phyloP scores from a whole-genome alignment of 1,140 invertebrate species.

The Hylyphantes graminicola region DNA sequence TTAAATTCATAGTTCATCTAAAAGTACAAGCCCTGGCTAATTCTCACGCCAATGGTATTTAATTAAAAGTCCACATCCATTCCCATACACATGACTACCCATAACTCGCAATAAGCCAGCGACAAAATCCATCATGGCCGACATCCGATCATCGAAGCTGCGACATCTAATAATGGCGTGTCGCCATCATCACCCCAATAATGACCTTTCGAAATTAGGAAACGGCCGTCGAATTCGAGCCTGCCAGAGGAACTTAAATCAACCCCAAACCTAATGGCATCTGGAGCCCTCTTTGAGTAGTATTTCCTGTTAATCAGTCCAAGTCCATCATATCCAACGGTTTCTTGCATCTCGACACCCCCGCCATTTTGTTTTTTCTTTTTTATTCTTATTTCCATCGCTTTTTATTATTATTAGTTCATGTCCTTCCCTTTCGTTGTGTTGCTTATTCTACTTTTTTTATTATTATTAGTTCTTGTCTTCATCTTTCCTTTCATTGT shows the following conservation, averaged over 20 bases:
- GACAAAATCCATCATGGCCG: slow-evolving; percentile 23
- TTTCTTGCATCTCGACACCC: slow-evolving; percentile 47
- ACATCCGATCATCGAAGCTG: slow-evolving; percentile 57
- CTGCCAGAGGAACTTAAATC: slow-evolving; percentile 39
- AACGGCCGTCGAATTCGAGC: slow-evolving; percentile 44
- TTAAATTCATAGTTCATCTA: no score
- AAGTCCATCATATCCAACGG: slow-evolving; percentile 55
- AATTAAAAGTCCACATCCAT: no score
- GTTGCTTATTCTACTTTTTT: slow-evolving; percentile 12
- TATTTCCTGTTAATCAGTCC: slow-evolving; percentile 60
- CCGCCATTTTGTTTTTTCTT: slow-evolving; percentile 35
- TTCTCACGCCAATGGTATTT: no score
- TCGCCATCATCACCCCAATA: slow-evolving; percentile 33
- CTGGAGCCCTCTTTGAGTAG: slow-evolving; percentile 39
- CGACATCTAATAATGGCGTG: slow-evolving; percentile 18
- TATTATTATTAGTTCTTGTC: slow-evolving; percentile 9
- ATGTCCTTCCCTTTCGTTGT: background rate
- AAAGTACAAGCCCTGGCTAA: no score
- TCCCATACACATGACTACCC: background rate
- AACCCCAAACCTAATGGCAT: slow-evolving; percentile 54
- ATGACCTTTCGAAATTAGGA: slow-evolving; percentile 58
- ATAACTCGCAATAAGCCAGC: background rate
- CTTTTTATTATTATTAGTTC: slow-evolving; percentile 1
- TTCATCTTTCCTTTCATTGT: slow-evolving; percentile 4
- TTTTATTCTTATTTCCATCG: slow-evolving; percentile 9